Base-by-base conservation (phyloP, 2,797 vertebrate genomes). In the Rhinichthys osculus region DNA sequence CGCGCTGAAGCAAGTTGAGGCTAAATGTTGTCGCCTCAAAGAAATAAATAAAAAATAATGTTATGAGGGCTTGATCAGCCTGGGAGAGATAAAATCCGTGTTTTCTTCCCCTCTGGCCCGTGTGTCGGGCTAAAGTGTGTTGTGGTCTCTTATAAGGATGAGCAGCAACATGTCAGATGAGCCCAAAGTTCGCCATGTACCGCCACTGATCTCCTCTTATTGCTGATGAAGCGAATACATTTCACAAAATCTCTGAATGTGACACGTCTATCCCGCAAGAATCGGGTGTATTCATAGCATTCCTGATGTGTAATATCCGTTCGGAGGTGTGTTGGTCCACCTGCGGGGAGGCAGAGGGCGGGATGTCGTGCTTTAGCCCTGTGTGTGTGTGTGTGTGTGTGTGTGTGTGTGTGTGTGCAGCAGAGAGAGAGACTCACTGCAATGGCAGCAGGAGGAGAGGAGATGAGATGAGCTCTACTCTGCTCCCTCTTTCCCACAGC, bases 391-490 rank as follows among this genome's bases (percentile, higher is more conserved):
- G 42, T 44, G 42, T 44, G 40, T 40, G 40, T 42, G 42, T 4
- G 3, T 40, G 40, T 42, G 42, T 4, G 3, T 14, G 44, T 47
- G 44, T 50, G 47, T 89, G 92, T 93, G 93, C 93, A 93, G 93
- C 94, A 73, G 42, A 64, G 59, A 64, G 92, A 73, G 30, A 64
- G 59, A 50, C 92, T 92, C 94, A 94, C 94, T 92, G 95, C 95
- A 94, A 95, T 94, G 93, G 94, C 92, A 92, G 92, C 92, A 93
- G 71, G 71, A 73, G 8, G 52, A 59, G 71, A 74, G 8, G 76
- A 59, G 50, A 82, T 52, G 79, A 81, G 64, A 38, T 40, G 67
- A 76, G 80, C 54, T 70, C 83, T 40, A 47, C 83, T 94, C 92
- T 47, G 81, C 80, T 94, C 92, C 16, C 47, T 92, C 91, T 92